phyloP scores from a whole-genome alignment of 2,888 invertebrate species.

The Aleiodes testaceus region DNA sequence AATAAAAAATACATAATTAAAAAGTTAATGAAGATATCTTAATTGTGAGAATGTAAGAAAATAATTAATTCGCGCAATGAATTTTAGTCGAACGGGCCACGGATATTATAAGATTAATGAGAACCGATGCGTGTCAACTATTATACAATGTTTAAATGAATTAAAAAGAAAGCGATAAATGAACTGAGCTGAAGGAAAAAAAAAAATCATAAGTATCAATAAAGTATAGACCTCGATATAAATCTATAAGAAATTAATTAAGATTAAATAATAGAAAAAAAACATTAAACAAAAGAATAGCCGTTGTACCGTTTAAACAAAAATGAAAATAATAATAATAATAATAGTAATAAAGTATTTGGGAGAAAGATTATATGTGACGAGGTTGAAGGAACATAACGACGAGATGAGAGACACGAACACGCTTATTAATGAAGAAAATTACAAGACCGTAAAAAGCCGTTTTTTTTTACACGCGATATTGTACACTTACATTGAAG shows the following conservation, averaged over 20 bases:
- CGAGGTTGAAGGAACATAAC: conserved; percentile 3
- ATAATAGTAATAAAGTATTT: conserved; percentile 10
- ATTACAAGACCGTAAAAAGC: conserved; percentile 37
- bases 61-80: conserved; percentile 36
- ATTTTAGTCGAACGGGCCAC: conserved; percentile 35
- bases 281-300: conserved; percentile 36
- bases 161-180: conserved; percentile 21
- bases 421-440: conserved; percentile 38
- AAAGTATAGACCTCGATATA: conserved; percentile 53
- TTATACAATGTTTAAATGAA: conserved; percentile 25
- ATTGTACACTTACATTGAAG: conserved; percentile 29
- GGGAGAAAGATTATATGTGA: conserved; percentile 27
- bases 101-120: conserved; percentile 25
- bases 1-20: conserved; percentile 28
- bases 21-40: neutral
- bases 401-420: conserved; percentile 38
- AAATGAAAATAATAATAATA: conserved; percentile 32
- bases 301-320: conserved; percentile 45
- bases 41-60: conserved; percentile 25
- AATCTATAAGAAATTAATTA: conserved; percentile 52
- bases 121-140: conserved; percentile 22
- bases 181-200: conserved; percentile 45
- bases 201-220: conserved; percentile 46
- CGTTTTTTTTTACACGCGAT: conserved; percentile 26
- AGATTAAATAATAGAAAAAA: conserved; percentile 38